Conservation (phyloP, 2,797 vertebrate species). For the Philypnodon macrostomus region DNA sequence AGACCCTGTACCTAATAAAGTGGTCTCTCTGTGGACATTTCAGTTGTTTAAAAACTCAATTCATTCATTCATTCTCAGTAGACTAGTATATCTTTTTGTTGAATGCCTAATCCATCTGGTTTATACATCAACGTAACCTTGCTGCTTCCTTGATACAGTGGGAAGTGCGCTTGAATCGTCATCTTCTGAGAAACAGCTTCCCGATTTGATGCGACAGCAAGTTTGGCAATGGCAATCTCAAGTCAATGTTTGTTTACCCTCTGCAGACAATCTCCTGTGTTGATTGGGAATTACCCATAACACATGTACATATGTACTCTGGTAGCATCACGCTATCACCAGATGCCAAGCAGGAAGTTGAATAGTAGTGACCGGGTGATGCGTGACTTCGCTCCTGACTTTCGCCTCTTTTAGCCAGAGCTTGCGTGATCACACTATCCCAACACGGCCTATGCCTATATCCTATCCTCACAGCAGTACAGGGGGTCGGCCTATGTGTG, state of each 20-base stretch:
- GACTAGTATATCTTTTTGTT: neutral
- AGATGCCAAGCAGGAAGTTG: slow-evolving; percentile 60
- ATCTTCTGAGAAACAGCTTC: slow-evolving; percentile 19
- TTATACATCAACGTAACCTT: too few species aligned
- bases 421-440: slow-evolving; percentile 56
- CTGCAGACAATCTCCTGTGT: slow-evolving; percentile 37
- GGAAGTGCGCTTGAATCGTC: slow-evolving; percentile 10
- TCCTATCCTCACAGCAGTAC: slow-evolving; percentile 35
- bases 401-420: slow-evolving; percentile 55
- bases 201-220: slow-evolving; percentile 25
- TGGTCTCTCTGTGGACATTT: too few species aligned
- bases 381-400: slow-evolving; percentile 56
- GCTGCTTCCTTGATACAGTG: neutral
- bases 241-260: slow-evolving; percentile 56
- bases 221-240: slow-evolving; percentile 38
- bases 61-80: too few species aligned
- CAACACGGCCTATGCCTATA: slow-evolving; percentile 43
- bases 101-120: neutral
- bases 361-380: slow-evolving; percentile 47
- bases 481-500: slow-evolving; percentile 28
- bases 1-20: too few species aligned
- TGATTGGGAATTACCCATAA: slow-evolving; percentile 48
- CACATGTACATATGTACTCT: slow-evolving; percentile 33
- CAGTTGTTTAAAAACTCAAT: too few species aligned
- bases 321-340: slow-evolving; percentile 55